phyloP scores from a whole-genome alignment of 2,113 vertebrate species.

The Trinectes maculatus region DNA sequence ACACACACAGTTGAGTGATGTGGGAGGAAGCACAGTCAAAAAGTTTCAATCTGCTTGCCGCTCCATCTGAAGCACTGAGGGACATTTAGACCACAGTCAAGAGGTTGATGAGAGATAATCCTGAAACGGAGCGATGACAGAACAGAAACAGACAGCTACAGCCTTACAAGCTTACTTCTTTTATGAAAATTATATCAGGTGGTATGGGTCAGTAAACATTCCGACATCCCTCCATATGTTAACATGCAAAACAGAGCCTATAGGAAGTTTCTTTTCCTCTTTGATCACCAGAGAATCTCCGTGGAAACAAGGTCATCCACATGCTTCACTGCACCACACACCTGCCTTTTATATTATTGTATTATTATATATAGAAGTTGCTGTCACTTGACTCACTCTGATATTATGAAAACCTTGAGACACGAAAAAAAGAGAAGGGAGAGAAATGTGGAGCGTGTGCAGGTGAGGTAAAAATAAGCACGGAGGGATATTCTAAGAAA shows the following conservation, averaged over 20 bases:
- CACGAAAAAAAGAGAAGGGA: neutral
- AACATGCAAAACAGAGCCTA: constrained; percentile 7
- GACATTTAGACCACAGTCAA: constrained; percentile 30
- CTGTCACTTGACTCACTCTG: constrained; percentile 12
- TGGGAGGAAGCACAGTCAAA: constrained; percentile 8
- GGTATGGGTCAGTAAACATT: constrained; percentile 15
- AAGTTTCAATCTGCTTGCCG: constrained; percentile 46
- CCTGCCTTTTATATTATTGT: constrained; percentile 20
- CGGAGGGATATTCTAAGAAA: constrained; percentile 1
- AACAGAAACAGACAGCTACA: neutral
- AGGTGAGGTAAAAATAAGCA: constrained; percentile 19
- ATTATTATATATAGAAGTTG: constrained; percentile 44
- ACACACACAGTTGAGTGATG: constrained; percentile 30
- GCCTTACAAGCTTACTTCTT: neutral
- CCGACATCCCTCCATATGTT: constrained; percentile 32
- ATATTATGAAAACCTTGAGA: constrained; percentile 34
- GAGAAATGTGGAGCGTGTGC: neutral
- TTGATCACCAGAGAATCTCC: neutral
- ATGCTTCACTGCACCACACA: constrained; percentile 15
- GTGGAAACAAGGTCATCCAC: constrained; percentile 15
- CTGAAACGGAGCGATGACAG: neutral
- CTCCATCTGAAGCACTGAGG: constrained; percentile 26
- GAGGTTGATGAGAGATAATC: constrained; percentile 9
- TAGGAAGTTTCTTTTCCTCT: neutral
- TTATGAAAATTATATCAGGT: constrained; percentile 12